phyloP scores from a whole-genome alignment of 2,797 vertebrate genomes.

The Rousettus madagascariensis region DNA sequence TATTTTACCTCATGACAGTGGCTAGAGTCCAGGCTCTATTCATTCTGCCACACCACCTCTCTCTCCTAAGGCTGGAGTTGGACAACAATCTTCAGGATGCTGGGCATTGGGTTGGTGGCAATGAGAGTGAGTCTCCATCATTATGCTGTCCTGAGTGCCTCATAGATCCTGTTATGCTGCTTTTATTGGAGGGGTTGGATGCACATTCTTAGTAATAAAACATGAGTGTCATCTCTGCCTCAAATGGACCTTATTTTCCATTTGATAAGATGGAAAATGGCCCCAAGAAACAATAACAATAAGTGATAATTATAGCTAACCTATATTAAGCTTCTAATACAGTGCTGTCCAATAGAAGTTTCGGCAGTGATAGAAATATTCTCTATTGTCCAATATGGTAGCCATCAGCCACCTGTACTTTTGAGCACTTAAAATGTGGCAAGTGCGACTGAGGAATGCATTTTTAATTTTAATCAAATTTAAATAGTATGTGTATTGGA shows the following conservation, averaged over 20 bases:
- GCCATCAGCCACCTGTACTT: not conserved
- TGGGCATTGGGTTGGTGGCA: not conserved
- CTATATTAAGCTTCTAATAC: not conserved
- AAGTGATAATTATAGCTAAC: not conserved
- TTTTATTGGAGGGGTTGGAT: not conserved
- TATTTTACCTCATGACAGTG: not conserved
- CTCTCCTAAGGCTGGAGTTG: not conserved
- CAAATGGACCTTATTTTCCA: not conserved
- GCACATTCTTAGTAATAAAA: not conserved
- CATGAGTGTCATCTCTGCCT: not conserved
- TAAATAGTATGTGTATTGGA: not conserved
- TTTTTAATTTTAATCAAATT: constrained; percentile 1
- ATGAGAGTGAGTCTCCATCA: not conserved
- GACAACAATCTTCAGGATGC: not conserved
- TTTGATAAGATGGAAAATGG: not conserved
- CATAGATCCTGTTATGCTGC: not conserved
- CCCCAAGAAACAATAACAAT: not conserved
- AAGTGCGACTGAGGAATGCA: not conserved
- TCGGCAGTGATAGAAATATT: not conserved
- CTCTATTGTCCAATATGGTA: not conserved
- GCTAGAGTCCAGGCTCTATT: not conserved
- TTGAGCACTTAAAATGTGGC: not conserved
- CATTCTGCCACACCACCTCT: not conserved
- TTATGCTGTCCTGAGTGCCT: not conserved
- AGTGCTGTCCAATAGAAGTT: not conserved